Base-by-base conservation (phyloP, 2,888 invertebrate genomes). In the Torymus tubicola region DNA sequence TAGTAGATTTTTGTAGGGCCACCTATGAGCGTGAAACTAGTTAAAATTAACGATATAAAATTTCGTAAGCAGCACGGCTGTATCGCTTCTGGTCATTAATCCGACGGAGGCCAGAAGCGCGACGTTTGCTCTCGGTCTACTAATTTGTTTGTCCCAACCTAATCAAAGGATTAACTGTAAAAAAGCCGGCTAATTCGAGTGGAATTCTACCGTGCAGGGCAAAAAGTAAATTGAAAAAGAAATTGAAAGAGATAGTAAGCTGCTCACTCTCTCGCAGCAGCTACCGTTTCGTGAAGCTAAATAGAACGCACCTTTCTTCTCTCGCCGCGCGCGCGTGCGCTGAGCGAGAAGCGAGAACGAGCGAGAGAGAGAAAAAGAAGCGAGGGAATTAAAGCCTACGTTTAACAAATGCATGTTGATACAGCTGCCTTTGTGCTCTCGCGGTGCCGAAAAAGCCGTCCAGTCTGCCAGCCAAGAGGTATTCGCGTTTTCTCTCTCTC, bases 391-490 rank as follows among this genome's bases (percentile, higher is more conserved):
- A 82, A 80, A 83, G 85, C 83, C 86, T 83, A 82, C 84, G 85
- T 86, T 86, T 85, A 85, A 86, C 86, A 86, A 85, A 87, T 87
- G 85, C 85, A 81, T 87, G 87, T 89, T 89, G 87, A 86, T 87
- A 86, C 89, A 89, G 89, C 89, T 89, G 89, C 81, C 84, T 83
- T 84, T 85, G 78, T 85, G 81, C 80, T 31, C 21, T 55, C 42
- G 68, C 57, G 21, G 55, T 12, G 24, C 72, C 72, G 72, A 67
- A 76, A 72, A 76, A 74, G 78, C 67, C 60, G 60, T 42, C 42
- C 42, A 42, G 42, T 42, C 42, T 42, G 42, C 42, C 42, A 42
- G 42, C 42, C 42, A 8, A 42, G 42, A 42, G 42, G 42, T 42
- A 42, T 14, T 60, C 61, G 61, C 52, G 5, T 14, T 64, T 31